Evolutionary conservation across 92 coral and sea anemone species (phyloP).

Genomic region (Diadumene lineata): DNA sequence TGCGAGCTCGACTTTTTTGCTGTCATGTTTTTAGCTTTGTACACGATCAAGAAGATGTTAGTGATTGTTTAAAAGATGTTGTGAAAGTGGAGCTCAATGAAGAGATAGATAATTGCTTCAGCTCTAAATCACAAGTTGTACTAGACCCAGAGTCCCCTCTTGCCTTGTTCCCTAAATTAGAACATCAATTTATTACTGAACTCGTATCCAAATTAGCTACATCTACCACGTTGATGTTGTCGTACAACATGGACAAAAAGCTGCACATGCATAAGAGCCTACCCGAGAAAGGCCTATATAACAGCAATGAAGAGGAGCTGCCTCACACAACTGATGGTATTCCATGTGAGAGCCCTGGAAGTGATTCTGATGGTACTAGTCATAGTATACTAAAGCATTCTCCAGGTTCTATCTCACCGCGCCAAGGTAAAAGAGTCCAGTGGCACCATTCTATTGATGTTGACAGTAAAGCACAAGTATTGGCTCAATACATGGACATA

Average conservation of each 20-base stretch:
- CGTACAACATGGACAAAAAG: conserved; percentile 23
- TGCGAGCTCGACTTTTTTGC: conserved; percentile 61
- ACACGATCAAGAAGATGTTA: conserved; percentile 64
- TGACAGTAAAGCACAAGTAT: conserved; percentile 60
- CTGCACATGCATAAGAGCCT: conserved; percentile 41
- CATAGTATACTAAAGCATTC: conserved; percentile 77
- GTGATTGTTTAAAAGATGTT: conserved; percentile 49
- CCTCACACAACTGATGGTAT: conserved; percentile 8
- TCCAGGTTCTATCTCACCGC: conserved; percentile 55
- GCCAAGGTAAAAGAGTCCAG: conserved; percentile 74
- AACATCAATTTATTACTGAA: conserved; percentile 58
- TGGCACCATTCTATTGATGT: conserved; percentile 68
- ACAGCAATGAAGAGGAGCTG: conserved; percentile 6
- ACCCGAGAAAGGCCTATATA: conserved; percentile 38
- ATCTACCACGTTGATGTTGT: conserved; percentile 60
- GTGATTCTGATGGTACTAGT: conserved; percentile 44
- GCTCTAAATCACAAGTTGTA: conserved; percentile 39
- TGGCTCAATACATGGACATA: conserved; percentile 58
- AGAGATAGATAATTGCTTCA: conserved; percentile 41
- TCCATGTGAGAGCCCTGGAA: background rate
- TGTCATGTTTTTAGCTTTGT: conserved; percentile 51
- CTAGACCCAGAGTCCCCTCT: conserved; percentile 60
- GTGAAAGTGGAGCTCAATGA: conserved; percentile 57
- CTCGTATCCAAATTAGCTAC: conserved; percentile 64
- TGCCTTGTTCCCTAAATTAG: conserved; percentile 57